These are phyloP conservation scores for Stercorarius parasiticus DNA, from an alignment of 2,113 vertebrate genomes.

Conservation along the genomic window DNA sequence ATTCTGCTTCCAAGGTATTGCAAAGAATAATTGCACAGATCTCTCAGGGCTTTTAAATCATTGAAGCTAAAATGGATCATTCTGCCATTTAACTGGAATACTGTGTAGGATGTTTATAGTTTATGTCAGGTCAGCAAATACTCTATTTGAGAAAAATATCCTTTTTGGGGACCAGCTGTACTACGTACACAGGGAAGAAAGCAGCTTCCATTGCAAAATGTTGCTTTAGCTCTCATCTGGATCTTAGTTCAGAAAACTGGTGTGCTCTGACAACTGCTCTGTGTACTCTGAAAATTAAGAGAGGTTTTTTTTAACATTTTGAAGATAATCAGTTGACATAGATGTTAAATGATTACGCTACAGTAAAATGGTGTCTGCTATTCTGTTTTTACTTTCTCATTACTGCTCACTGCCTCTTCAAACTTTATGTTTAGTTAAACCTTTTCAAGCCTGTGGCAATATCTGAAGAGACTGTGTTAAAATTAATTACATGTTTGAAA, in stretches of 20 bases:
- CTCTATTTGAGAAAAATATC: neutral
- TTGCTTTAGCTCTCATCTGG: neutral
- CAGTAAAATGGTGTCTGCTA: neutral
- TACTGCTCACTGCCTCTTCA: neutral
- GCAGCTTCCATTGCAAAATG: neutral
- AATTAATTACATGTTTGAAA: conserved; percentile 21
- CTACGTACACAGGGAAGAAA: neutral
- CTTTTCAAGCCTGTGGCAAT: neutral
- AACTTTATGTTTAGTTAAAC: neutral
- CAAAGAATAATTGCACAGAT: neutral
- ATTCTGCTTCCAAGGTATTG: neutral
- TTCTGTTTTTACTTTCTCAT: neutral
- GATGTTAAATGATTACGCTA: neutral
- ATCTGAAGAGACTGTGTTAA: neutral
- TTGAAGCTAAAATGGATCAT: neutral
- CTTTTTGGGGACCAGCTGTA: neutral
- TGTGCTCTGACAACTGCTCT: neutral
- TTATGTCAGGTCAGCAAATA: neutral
- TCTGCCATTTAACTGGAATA: neutral
- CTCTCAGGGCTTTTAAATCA: neutral
- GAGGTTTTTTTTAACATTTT: neutral
- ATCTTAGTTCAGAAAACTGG: neutral
- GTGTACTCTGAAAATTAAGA: neutral
- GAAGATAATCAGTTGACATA: neutral
- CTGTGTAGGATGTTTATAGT: neutral